phyloP scores from a whole-genome alignment of 2,113 vertebrate species.

The Tonatia bakeri region DNA sequence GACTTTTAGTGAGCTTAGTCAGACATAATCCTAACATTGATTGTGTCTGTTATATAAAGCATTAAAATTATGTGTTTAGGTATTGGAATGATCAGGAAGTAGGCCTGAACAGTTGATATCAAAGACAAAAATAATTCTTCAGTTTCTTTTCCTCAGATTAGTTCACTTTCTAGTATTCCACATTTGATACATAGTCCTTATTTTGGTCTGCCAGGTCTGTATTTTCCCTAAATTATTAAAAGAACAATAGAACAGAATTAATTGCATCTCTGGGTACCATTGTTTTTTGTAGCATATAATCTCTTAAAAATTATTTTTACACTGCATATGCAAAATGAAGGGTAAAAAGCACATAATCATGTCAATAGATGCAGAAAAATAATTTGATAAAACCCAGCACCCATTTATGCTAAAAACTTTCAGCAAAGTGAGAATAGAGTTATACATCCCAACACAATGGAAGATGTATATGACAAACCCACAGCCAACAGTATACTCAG shows the following conservation, averaged over 20 bases:
- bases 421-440: neutral
- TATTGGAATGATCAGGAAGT: neutral
- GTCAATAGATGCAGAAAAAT: neutral
- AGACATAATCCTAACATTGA: neutral
- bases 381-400: neutral
- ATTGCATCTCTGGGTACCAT: neutral
- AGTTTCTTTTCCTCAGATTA: neutral
- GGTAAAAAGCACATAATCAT: neutral
- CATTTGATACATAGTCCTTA: neutral
- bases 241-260: neutral
- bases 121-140: neutral
- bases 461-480: neutral
- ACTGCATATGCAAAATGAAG: neutral
- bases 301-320: neutral
- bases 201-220: neutral
- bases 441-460: neutral
- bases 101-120: neutral
- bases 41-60: neutral
- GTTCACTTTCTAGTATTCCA: neutral
- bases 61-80: neutral
- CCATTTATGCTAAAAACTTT: neutral
- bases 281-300: neutral
- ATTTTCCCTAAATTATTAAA: neutral
- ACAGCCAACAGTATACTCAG: neutral
- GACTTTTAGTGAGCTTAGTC: neutral